A percentile compares a stretch with the other conserved stretches of the same genome.
Evolutionary conservation across 2,797 vertebrate genomes (phyloP).

Genomic region (Aselliscus stoliczkanus): DNA sequence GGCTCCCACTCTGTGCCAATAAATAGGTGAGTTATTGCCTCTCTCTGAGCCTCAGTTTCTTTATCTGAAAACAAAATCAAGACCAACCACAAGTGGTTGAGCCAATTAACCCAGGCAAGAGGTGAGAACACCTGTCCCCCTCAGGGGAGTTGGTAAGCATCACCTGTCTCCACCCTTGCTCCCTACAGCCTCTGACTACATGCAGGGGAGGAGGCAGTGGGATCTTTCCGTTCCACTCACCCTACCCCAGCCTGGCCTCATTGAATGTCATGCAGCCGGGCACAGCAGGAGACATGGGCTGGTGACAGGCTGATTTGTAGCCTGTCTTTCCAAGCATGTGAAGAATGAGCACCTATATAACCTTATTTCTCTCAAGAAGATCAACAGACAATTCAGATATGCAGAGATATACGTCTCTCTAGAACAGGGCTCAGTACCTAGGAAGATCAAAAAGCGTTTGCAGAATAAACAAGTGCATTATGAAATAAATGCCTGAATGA

Average conservation of each 20-base stretch:
- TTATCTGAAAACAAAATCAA: neutral
- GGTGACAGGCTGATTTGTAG: neutral
- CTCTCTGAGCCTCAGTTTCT: neutral
- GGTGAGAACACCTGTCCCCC: neutral
- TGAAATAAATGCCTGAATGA: neutral
- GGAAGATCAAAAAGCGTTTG: neutral
- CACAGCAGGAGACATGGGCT: neutral
- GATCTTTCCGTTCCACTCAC: neutral
- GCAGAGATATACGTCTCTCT: neutral
- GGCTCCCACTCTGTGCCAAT: neutral
- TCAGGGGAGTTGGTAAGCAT: fast-evolving
- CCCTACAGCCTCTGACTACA: neutral
- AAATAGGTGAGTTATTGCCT: neutral
- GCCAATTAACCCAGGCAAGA: neutral
- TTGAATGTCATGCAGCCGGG: fast-evolving
- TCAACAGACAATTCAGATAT: neutral
- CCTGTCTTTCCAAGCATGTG: neutral
- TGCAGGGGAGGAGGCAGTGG: neutral
- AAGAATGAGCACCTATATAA: neutral
- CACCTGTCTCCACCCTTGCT: neutral
- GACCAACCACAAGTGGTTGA: neutral
- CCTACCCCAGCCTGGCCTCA: neutral
- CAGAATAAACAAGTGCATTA: neutral
- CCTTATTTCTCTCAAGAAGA: neutral
- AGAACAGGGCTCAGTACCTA: neutral